Conservation (phyloP, 2,113 vertebrate species). For the Ia io region DNA sequence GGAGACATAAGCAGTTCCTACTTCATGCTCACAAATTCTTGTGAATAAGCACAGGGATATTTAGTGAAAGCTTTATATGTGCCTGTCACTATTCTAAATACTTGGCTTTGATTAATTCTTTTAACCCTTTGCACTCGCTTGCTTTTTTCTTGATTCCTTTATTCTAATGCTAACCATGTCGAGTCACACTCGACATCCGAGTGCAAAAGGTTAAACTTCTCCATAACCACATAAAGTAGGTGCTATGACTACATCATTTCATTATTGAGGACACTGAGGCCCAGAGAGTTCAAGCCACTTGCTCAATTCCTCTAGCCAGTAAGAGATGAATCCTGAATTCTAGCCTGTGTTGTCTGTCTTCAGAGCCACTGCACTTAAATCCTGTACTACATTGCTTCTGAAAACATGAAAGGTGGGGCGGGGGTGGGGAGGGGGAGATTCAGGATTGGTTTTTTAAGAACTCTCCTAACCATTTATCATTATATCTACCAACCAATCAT, state of each 20-base stretch:
- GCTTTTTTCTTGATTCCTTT: no score
- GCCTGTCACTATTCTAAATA: not conserved
- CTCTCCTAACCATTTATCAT: not conserved
- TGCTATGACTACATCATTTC: not conserved
- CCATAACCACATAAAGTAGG: not conserved
- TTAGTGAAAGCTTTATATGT: not conserved
- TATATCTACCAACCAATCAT: not conserved
- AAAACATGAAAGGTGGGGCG: not conserved
- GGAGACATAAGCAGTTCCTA: not conserved
- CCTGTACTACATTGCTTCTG: not conserved
- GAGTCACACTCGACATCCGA: no score
- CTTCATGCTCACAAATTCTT: not conserved
- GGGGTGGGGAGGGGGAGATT: no score
- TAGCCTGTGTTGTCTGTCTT: not conserved
- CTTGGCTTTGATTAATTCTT: not conserved
- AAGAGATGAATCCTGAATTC: not conserved
- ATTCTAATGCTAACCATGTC: no score
- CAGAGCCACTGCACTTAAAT: not conserved
- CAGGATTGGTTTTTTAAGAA: not conserved
- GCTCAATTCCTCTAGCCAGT: not conserved
- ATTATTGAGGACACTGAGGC: not conserved
- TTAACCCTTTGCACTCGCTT: no score
- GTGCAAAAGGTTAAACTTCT: no score
- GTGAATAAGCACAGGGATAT: not conserved
- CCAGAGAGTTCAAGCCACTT: not conserved